Evolutionary conservation across 2,113 vertebrate species (phyloP).

Genomic region (Gadus chalcogrammus): DNA sequence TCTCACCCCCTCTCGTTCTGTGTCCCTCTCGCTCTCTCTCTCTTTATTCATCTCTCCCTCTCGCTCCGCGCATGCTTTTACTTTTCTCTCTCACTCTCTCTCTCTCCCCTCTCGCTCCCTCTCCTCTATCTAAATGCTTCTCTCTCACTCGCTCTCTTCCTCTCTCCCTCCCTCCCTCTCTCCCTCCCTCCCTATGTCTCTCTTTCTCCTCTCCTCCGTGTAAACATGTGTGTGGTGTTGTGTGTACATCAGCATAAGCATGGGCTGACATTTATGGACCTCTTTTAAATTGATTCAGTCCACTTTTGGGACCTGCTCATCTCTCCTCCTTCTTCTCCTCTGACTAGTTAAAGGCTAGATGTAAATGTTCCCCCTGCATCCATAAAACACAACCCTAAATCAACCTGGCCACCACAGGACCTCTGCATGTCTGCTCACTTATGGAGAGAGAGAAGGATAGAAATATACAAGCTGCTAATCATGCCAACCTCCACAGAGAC

Average conservation of each 20-base stretch:
- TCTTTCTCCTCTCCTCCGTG: too few relatives aligned
- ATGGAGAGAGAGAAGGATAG: too few relatives aligned
- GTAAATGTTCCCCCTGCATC: too few relatives aligned
- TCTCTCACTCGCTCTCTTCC: constrained; percentile 20
- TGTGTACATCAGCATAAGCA: constrained; percentile 67
- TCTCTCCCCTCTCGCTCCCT: not conserved
- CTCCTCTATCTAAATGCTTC: constrained; percentile 3
- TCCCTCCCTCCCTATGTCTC: not conserved
- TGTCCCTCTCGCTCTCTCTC: constrained; percentile 25
- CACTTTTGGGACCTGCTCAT: constrained; percentile 37
- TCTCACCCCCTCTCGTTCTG: constrained; percentile 8
- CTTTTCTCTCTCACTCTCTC: not conserved
- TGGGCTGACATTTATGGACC: constrained; percentile 63
- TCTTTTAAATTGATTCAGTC: constrained; percentile 59
- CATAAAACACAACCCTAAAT: too few relatives aligned
- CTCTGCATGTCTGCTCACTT: too few relatives aligned
- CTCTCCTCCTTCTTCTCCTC: constrained; percentile 4
- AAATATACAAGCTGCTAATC: too few relatives aligned
- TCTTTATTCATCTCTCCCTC: constrained; percentile 29
- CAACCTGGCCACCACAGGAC: too few relatives aligned
- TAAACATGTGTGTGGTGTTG: constrained; percentile 42
- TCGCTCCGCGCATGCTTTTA: not conserved
- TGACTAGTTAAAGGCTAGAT: not conserved
- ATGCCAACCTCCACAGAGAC: too few relatives aligned
- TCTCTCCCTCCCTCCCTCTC: not conserved